These are phyloP conservation scores for Limnephilus rhombicus DNA, from an alignment of 2,888 invertebrate species.

Conservation along the genomic window DNA sequence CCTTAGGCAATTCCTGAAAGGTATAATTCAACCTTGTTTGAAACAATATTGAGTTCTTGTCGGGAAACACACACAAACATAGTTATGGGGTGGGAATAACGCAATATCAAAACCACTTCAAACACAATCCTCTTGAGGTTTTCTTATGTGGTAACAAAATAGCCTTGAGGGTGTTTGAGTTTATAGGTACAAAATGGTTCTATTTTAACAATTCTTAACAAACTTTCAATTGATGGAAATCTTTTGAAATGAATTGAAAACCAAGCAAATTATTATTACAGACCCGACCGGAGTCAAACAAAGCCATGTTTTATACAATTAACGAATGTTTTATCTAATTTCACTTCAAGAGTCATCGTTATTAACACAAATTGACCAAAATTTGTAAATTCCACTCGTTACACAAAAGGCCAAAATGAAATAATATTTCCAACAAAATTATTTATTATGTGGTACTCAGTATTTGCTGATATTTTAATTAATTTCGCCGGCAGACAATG, in stretches of 20 bases:
- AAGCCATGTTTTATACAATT: not conserved
- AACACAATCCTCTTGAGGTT: conserved; percentile 57
- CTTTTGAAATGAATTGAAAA: not conserved
- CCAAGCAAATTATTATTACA: not conserved
- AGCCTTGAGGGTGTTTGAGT: conserved; percentile 39
- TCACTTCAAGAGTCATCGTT: conserved; percentile 22
- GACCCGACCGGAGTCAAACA: not conserved
- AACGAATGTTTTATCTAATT: conserved; percentile 39
- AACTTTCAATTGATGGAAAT: not conserved
- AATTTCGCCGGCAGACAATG: conserved; percentile 43
- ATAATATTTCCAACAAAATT: conserved; percentile 31
- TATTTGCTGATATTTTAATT: conserved; percentile 37
- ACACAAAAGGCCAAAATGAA: conserved; percentile 44
- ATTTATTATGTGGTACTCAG: conserved; percentile 25
- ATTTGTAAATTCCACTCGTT: conserved; percentile 37
- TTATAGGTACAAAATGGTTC: conserved; percentile 12
- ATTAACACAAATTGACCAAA: conserved; percentile 32
- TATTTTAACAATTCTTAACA: not conserved
- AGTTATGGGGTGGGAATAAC: conserved; percentile 57
- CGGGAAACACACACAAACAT: conserved; percentile 43
- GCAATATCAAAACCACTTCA: conserved; percentile 59
- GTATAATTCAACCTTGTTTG: conserved; percentile 54
- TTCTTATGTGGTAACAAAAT: conserved; percentile 46
- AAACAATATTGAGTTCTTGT: conserved; percentile 62
- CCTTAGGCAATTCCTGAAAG: conserved; percentile 26